Evolutionary conservation across 2,888 invertebrate species (phyloP), one percentile per base, ranked within the genome.

Genomic region (Sipha maydis): DNA sequence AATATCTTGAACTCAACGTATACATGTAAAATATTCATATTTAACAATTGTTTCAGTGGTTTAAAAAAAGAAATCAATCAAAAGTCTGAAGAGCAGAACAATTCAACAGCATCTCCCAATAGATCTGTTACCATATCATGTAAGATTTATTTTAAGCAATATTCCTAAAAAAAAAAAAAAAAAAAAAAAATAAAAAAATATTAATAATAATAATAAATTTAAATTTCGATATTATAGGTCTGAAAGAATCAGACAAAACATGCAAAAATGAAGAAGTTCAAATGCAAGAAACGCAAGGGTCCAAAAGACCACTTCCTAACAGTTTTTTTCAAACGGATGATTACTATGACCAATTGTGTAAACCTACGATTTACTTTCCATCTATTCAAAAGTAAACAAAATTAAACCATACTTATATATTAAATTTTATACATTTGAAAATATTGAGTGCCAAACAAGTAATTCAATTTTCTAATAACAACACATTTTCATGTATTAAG

Each of bases 271-370:
- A 85, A 48, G 31, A 31, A 48, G 14, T 48, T 28, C 67, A 67
- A 77, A 41, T 48, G 25, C 77, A 85, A 78, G 73, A 78, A 48
- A 54, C 34, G 3, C 78, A 71, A 71, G 48, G 79, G 54, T 69
- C 75, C 21, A 86, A 86, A 79, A 56, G 85, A 86, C 79, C 78
- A 34, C 54, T 54, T 25, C 78, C 85, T 0, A 79, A 79, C 56
- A 71, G 54, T 28, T 71, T 78, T 34, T 86, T 38, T 1, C 85
- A 85, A 38, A 25, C 34, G 4, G 67, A 90, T 93, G 91, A 90
- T 91, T 83, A 92, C 91, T 89, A 92, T 91, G 76, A 77, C 41
- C 83, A 83, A 54, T 89, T 89, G 34, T 48, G 76, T 48, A 48
- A 83, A 34, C 83, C 56, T 41, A 56, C 80, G 4, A 17, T 69